phyloP scores from a whole-genome alignment of 1,140 invertebrate species.

The Drosophila serrata region DNA sequence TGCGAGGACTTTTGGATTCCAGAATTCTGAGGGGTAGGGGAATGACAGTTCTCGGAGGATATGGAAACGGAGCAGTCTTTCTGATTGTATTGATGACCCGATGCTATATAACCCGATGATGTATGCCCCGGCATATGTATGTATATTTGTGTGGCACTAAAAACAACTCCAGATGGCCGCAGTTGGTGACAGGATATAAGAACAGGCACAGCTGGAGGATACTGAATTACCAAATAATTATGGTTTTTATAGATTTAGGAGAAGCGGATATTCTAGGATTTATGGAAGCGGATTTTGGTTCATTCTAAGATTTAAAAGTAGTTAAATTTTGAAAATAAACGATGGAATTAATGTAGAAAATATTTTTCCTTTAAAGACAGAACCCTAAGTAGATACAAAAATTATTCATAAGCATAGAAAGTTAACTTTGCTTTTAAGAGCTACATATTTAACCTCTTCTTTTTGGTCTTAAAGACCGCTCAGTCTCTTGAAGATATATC shows the following conservation, averaged over 20 bases:
- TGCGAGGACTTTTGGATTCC: conserved; percentile 14
- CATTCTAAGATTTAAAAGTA: background rate
- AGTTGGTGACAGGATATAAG: conserved; percentile 22
- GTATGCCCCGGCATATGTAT: conserved; percentile 24
- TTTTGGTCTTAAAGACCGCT: background rate
- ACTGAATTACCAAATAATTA: background rate
- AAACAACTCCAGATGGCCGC: conserved; percentile 26
- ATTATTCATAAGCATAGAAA: too few relatives aligned
- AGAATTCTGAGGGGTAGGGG: background rate
- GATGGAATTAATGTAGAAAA: background rate
- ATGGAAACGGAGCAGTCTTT: background rate
- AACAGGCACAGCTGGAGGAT: conserved; percentile 15
- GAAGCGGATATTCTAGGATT: background rate
- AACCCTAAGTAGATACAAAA: too few relatives aligned
- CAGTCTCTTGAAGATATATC: background rate
- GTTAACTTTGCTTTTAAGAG: too few relatives aligned
- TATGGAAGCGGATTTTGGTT: too few relatives aligned
- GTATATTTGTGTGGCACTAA: conserved; percentile 25
- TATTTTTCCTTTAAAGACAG: too few relatives aligned
- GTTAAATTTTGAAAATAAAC: background rate
- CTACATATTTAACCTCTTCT: too few relatives aligned
- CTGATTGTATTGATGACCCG: conserved; percentile 30
- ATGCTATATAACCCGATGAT: conserved; percentile 39
- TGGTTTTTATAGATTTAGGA: background rate
- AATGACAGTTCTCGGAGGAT: conserved; percentile 16